phyloP scores from a whole-genome alignment of 2,888 invertebrate species.

The Barypeithes pellucidus region DNA sequence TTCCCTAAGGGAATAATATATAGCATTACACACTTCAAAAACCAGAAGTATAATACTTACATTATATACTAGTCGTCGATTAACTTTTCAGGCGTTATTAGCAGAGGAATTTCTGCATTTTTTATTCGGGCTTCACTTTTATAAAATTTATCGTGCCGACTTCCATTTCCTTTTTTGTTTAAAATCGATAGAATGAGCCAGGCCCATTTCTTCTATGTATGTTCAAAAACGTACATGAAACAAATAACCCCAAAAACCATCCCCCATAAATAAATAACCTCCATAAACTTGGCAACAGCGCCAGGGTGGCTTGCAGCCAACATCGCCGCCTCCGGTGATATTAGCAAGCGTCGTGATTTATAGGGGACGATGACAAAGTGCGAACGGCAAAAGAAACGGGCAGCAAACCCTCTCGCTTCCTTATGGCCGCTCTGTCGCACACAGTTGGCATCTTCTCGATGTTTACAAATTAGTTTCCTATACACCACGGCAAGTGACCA shows the following conservation, averaged over 20 bases:
- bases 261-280: neutral
- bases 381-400: constrained; percentile 62
- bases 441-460: constrained; percentile 39
- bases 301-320: constrained; percentile 43
- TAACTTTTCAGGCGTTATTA: too few relatives aligned
- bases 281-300: constrained; percentile 40
- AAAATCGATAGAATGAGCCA: too few relatives aligned
- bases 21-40: too few relatives aligned
- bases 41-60: too few relatives aligned
- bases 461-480: constrained; percentile 38
- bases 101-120: too few relatives aligned
- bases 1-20: too few relatives aligned
- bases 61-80: too few relatives aligned
- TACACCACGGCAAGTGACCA: constrained; percentile 26
- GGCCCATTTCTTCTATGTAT: neutral
- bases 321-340: constrained; percentile 57
- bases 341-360: constrained; percentile 64
- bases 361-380: constrained; percentile 63
- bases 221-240: neutral
- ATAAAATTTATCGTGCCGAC: too few relatives aligned
- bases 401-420: constrained; percentile 22
- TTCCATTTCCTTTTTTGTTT: too few relatives aligned
- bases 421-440: constrained; percentile 35
- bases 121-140: too few relatives aligned
- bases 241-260: neutral